phyloP scores from a whole-genome alignment of 2,797 vertebrate species.

The Steatocranus sp. region DNA sequence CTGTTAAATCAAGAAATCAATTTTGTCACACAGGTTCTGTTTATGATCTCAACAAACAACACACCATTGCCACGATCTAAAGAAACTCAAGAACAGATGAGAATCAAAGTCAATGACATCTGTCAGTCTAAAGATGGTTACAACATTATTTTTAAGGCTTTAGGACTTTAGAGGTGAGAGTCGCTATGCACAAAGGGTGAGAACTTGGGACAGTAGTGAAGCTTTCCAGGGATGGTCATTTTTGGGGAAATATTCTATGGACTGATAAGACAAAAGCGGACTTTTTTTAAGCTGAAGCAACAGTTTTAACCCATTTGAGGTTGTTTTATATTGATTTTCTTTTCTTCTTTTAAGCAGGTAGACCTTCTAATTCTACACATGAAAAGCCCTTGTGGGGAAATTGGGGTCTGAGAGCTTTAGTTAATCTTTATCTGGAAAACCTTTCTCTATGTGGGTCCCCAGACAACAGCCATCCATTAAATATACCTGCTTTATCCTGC shows the following conservation, averaged over 20 bases:
- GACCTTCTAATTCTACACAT: not conserved
- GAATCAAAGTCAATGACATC: not conserved
- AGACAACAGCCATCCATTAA: not conserved
- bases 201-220: not conserved
- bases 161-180: not conserved
- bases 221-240: not conserved
- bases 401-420: not conserved
- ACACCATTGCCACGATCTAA: not conserved
- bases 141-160: not conserved
- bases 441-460: conserved; percentile 10
- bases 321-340: not conserved
- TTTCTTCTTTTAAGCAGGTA: not conserved
- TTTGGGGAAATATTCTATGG: not conserved
- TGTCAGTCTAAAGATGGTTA: not conserved
- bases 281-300: not conserved
- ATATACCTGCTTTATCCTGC: not conserved
- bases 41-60: not conserved
- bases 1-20: not conserved
- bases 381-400: not conserved
- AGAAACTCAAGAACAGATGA: not conserved
- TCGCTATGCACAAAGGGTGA: not conserved
- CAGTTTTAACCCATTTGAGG: not conserved
- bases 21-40: not conserved
- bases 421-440: conserved; percentile 7
- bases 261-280: not conserved